phyloP scores from a whole-genome alignment of 2,888 invertebrate genomes.

The Ametastegia equiseti region DNA sequence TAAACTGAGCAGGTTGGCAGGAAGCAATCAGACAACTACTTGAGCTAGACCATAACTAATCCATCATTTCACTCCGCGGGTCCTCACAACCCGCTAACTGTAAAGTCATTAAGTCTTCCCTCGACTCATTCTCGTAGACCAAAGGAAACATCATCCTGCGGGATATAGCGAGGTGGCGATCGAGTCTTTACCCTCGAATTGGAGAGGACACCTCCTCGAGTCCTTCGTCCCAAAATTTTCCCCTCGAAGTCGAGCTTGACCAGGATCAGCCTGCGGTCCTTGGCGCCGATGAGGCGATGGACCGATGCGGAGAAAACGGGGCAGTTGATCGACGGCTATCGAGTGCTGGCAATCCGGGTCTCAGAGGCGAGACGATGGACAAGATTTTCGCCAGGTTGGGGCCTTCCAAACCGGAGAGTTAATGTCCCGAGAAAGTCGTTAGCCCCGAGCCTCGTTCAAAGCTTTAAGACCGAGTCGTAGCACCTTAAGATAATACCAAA shows the following conservation, averaged over 20 bases:
- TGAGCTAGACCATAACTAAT: background rate
- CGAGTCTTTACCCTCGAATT: background rate
- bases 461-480: slow-evolving; percentile 4
- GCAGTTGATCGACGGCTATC: slow-evolving; percentile 24
- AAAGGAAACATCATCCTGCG: background rate
- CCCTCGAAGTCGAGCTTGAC: slow-evolving; percentile 5
- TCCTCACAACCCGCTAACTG: background rate
- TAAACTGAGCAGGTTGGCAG: background rate
- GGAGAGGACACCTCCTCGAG: background rate
- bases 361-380: background rate
- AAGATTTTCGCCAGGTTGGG: slow-evolving; percentile 14
- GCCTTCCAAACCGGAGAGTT: background rate
- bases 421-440: slow-evolving; percentile 34
- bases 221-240: background rate
- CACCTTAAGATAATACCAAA: background rate
- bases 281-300: background rate
- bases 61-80: background rate
- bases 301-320: background rate
- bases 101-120: background rate
- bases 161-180: background rate
- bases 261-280: background rate
- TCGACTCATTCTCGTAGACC: background rate
- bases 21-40: background rate
- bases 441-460: background rate
- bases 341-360: slow-evolving; percentile 23